Evolutionary conservation across 2,888 invertebrate species (phyloP).

Genomic region (Drosophila yooni): DNA sequence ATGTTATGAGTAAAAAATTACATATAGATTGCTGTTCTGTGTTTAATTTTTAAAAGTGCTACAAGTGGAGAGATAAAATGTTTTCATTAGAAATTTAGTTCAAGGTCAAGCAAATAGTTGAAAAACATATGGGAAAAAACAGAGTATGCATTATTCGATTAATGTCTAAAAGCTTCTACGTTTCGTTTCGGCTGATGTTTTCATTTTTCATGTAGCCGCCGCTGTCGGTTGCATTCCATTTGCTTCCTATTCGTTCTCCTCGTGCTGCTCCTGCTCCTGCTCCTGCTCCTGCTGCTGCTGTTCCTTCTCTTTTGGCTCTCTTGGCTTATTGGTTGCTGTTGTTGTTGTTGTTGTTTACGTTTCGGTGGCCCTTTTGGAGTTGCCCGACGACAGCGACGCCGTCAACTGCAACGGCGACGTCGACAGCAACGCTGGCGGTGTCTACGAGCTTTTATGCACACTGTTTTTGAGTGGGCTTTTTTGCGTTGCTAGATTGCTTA

Average conservation of each 20-base stretch:
- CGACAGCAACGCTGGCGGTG: constrained; percentile 31
- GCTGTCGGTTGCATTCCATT: constrained; percentile 54
- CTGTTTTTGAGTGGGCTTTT: constrained; percentile 58
- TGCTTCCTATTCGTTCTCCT: constrained; percentile 20
- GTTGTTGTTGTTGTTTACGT: constrained; percentile 69
- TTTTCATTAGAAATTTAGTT: background rate
- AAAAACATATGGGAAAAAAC: background rate
- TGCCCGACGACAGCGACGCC: constrained; percentile 47
- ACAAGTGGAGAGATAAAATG: background rate
- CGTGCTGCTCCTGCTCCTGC: constrained; percentile 11
- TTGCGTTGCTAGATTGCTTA: constrained; percentile 31
- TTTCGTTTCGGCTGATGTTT: constrained; percentile 45
- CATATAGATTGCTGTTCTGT: background rate
- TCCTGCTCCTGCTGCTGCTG: constrained; percentile 25
- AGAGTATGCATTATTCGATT: constrained; percentile 42
- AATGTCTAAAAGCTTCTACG: background rate
- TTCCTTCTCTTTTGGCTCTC: constrained; percentile 30
- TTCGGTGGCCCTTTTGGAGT: constrained; percentile 64
- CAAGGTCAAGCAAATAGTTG: background rate
- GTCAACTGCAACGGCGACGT: constrained; percentile 14
- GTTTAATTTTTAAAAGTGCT: background rate
- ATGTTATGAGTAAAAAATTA: background rate
- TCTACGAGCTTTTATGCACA: constrained; percentile 37
- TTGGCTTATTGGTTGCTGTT: constrained; percentile 52
- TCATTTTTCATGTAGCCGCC: constrained; percentile 56